Evolutionary conservation across 2,797 vertebrate species (phyloP).

Genomic region (Rhinogobio ventralis): DNA sequence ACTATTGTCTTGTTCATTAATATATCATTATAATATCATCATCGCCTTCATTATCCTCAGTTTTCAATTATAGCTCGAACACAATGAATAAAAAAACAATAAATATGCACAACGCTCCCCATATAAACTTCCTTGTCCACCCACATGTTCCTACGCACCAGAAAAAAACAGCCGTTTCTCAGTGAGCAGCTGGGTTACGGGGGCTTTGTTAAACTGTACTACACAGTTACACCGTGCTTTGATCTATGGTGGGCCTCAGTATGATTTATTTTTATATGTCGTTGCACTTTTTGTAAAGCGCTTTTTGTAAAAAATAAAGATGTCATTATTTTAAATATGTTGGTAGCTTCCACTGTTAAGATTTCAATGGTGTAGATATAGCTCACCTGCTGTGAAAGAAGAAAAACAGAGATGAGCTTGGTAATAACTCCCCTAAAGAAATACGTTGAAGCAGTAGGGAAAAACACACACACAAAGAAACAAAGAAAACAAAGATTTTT

Average conservation of each 20-base stretch:
- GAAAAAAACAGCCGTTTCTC: slow-evolving; percentile 17
- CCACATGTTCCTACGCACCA: slow-evolving; percentile 12
- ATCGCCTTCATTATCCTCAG: neutral
- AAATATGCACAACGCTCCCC: neutral
- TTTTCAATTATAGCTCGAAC: neutral
- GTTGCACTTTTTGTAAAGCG: slow-evolving; percentile 28
- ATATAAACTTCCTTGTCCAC: slow-evolving; percentile 20
- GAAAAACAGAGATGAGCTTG: neutral
- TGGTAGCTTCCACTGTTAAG: slow-evolving; percentile 11
- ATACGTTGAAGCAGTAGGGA: slow-evolving; percentile 3
- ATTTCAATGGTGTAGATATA: slow-evolving; percentile 28
- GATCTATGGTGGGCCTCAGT: slow-evolving; percentile 25
- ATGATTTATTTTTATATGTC: slow-evolving; percentile 35
- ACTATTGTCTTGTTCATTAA: neutral
- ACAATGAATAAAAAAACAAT: neutral
- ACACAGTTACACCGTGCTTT: slow-evolving; percentile 32
- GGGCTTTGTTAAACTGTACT: slow-evolving; percentile 18
- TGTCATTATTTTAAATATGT: slow-evolving; percentile 49
- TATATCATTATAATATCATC: neutral
- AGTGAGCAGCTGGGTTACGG: slow-evolving; percentile 1
- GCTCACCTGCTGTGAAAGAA: slow-evolving; percentile 4
- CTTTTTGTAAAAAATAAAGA: too few relatives aligned
- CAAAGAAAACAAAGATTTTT: neutral
- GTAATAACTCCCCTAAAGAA: slow-evolving; percentile 20
- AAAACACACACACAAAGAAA: slow-evolving; percentile 19